A percentile compares a stretch with the other conserved stretches of the same genome.
Conservation (phyloP, 2,888 invertebrate genomes). For the Macroteleia sp. region DNA sequence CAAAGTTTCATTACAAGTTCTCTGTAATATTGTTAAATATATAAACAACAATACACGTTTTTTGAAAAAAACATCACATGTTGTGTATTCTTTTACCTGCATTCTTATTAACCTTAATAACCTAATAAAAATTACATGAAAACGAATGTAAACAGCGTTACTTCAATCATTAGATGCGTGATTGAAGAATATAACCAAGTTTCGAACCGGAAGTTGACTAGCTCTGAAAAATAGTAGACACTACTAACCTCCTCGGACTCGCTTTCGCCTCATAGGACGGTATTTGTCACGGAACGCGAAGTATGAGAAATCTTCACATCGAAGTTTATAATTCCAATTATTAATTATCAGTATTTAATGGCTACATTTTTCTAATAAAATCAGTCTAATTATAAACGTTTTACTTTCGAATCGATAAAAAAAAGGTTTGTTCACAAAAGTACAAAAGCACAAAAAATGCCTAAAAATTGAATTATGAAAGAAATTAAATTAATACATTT, state of each 20-base stretch:
- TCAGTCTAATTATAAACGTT: too few species aligned
- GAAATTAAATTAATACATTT: too few species aligned
- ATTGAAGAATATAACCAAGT: conserved; percentile 69
- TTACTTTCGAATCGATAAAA: too few species aligned
- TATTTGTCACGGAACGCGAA: conserved; percentile 72
- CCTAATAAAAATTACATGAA: conserved; percentile 38
- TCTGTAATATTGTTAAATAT: conserved; percentile 34
- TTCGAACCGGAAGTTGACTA: conserved; percentile 73
- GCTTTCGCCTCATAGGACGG: conserved; percentile 78
- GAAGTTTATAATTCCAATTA: conserved; percentile 67
- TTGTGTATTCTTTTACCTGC: conserved; percentile 27
- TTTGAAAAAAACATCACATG: conserved; percentile 20
- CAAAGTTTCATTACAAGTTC: conserved; percentile 15
- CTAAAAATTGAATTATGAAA: too few species aligned
- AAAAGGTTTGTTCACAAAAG: too few species aligned
- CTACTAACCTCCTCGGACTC: conserved; percentile 67
- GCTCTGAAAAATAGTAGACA: conserved; percentile 54
- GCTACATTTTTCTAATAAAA: conserved; percentile 8
- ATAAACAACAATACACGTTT: conserved; percentile 42
- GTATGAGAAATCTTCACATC: conserved; percentile 72
- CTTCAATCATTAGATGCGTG: conserved; percentile 36
- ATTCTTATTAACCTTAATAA: conserved; percentile 9
- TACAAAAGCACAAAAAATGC: too few species aligned
- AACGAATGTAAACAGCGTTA: conserved; percentile 57
- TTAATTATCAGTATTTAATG: too few species aligned